Base-by-base conservation (phyloP, 2,888 invertebrate species). In the Nowickia ferox region DNA sequence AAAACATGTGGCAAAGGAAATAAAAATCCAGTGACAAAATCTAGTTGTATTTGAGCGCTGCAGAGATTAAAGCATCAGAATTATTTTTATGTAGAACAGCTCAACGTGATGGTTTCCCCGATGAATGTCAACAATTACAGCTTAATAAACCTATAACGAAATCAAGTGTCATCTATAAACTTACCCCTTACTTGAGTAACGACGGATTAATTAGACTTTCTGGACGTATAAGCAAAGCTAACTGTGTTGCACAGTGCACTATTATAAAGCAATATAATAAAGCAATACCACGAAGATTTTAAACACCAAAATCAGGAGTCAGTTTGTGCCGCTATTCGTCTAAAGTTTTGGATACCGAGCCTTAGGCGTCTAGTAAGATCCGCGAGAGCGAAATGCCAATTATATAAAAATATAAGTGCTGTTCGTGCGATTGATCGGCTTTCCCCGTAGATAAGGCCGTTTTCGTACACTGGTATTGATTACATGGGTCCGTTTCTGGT, bases 231-330 rank as follows among this genome's bases (percentile, higher is more conserved):
- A 44, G 11, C 44, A 44, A 44, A 44, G 44, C 44, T 44, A 44
- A 11, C 44, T 44, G 44, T 11, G 44, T 9, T 44, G 9, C 44
- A 11, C 44, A 44, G 11, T 44, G 8, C 44, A 44, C 44, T 44
- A 44, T 44, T 44, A n/a, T n/a, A n/a, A n/a, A n/a, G n/a, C n/a
- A n/a, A n/a, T n/a, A n/a, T n/a, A n/a, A 44, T 44, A 44, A 44
- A 11, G 44, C 44, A 46, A 11, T 76, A 76, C 40, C 71, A 83
- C 44, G 53, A 69, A 15, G 22, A 76, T 22, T 77, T 72, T 15
- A 69, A 53, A 8, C 83, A 76, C 19, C 82, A 83, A 55, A 83
- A 76, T 38, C 65, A 71, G 9, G 76, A 83, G 40, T 59, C 76
- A n/a, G 42, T 76, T 0, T 61, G 66, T 42, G n/a, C n/a, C n/a